phyloP scores from a whole-genome alignment of 2,113 vertebrate genomes.

The Ceyx cyanopectus region DNA sequence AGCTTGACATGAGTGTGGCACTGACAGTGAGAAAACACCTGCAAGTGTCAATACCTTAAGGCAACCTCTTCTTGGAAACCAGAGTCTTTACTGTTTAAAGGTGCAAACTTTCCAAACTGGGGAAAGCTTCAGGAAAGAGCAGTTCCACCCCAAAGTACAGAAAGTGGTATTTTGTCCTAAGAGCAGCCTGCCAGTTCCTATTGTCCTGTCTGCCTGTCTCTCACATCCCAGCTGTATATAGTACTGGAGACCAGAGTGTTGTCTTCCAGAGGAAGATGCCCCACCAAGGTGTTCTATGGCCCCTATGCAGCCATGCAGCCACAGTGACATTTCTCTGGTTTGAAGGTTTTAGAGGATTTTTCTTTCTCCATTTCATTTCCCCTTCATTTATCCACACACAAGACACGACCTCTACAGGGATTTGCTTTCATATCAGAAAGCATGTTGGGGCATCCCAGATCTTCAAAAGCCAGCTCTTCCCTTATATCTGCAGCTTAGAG shows the following conservation, averaged over 20 bases:
- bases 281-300: background rate
- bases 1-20: background rate
- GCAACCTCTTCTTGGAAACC: background rate
- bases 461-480: background rate
- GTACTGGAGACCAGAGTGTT: background rate
- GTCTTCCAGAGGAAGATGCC: background rate
- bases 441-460: background rate
- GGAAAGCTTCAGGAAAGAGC: background rate
- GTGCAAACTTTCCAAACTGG: background rate
- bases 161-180: background rate
- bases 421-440: background rate
- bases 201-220: background rate
- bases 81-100: background rate
- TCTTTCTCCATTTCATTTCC: background rate
- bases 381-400: background rate
- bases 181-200: background rate
- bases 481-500: background rate
- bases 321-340: background rate
- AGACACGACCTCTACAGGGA: background rate
- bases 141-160: background rate
- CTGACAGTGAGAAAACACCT: background rate
- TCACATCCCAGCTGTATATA: background rate
- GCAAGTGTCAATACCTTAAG: background rate
- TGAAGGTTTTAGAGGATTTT: background rate
- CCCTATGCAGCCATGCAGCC: background rate